These are phyloP conservation scores for Penaeus indicus DNA, from an alignment of 1,140 invertebrate species.

Conservation along the genomic window DNA sequence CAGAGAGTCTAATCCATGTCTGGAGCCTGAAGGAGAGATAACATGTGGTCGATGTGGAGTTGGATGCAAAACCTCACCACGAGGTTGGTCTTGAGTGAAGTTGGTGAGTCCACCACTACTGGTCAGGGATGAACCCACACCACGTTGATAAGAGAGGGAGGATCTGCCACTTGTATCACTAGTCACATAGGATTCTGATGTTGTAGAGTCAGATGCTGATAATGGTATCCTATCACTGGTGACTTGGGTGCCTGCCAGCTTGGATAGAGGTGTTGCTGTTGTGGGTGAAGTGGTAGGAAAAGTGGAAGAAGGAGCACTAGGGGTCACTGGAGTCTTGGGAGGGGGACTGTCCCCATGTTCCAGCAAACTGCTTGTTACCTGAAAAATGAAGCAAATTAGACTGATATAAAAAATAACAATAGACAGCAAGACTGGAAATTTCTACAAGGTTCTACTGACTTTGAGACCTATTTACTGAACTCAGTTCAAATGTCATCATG, in stretches of 20 bases:
- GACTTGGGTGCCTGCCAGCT: too few relatives aligned
- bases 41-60: conserved; percentile 55
- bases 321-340: conserved; percentile 24
- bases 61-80: conserved; percentile 51
- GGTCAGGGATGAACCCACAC: not conserved
- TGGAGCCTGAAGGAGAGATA: conserved; percentile 21
- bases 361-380: conserved; percentile 53
- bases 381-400: not conserved
- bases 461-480: too few relatives aligned
- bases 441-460: too few relatives aligned
- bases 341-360: conserved; percentile 59
- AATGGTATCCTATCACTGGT: too few relatives aligned
- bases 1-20: not conserved
- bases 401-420: not conserved
- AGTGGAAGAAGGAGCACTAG: not conserved
- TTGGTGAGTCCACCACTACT: conserved; percentile 43
- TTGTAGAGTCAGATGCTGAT: too few relatives aligned
- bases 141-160: not conserved
- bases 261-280: not conserved
- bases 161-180: too few relatives aligned
- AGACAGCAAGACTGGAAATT: too few relatives aligned
- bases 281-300: not conserved
- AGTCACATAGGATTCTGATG: too few relatives aligned
- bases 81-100: conserved; percentile 56
- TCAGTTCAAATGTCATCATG: too few relatives aligned